Base-by-base conservation (phyloP, 2,797 vertebrate genomes). In the Anabas testudineus region DNA sequence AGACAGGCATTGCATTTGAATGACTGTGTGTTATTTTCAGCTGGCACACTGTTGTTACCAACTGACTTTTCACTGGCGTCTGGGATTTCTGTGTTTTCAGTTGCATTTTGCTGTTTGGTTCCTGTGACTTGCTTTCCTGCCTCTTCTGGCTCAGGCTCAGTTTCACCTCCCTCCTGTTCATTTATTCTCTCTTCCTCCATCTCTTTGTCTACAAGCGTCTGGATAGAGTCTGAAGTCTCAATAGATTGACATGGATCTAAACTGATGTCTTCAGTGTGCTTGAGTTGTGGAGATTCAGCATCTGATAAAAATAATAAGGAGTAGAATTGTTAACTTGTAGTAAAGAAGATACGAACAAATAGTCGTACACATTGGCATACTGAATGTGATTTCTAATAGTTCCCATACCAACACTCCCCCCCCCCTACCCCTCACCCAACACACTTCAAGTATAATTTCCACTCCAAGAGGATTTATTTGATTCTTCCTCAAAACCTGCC, bases 1-100 rank as follows among this genome's bases (percentile, higher is more conserved):
- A 95, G 92, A 80, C 96, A 98, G 43, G 96, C 94, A 1, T 94
- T 95, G 88, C 96, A 98, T 90, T 95, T 97, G 87, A 96, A 97
- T 21, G 93, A 93, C 54, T 93, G 91, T 56, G 90, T 88, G 26
- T 91, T 93, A 66, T 78, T 87, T 75, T 91, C 90, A 71, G 75
- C 79, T 66, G 77, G 75, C 54, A 78, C 81, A 19, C 77, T 60
- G 28, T 89, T 92, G 92, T 90, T 92, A 83, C 84, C 81, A 18
- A 54, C 53, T 10, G 86, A 82, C 74, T 86, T 92, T 65, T 92
- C 90, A 76, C 77, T 80, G 51, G 58, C 41, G 12, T 88, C 86
- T 61, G 81, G 76, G 30, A 60, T 80, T 81, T 91, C 92, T 76
- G 81, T 60, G 76, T 86, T 87, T 83, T 88, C 85, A 36, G 79